These are phyloP conservation scores for Tyria jacobaeae DNA, from an alignment of 2,888 invertebrate species.

Conservation along the genomic window DNA sequence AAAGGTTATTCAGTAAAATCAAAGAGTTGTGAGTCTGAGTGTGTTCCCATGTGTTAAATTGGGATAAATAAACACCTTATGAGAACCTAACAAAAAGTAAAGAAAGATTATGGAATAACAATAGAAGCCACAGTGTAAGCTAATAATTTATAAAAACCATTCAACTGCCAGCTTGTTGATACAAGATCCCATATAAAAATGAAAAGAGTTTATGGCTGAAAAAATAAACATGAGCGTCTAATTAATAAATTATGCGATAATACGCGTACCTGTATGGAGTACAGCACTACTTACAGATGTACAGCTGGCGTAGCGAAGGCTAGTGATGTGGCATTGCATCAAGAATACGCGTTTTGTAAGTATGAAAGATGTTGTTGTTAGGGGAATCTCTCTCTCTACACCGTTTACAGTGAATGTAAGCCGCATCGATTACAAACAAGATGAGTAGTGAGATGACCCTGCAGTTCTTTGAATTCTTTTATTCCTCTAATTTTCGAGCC, in stretches of 20 bases:
- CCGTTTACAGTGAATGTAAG: too few relatives aligned
- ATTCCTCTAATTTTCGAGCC: too few relatives aligned
- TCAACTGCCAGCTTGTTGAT: neutral
- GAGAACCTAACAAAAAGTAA: neutral
- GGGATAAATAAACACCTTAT: neutral
- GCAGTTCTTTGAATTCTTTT: too few relatives aligned
- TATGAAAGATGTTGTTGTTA: too few relatives aligned
- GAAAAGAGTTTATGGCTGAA: neutral
- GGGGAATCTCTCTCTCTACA: too few relatives aligned
- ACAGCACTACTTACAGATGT: neutral
- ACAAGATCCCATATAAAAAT: neutral
- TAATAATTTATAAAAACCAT: neutral
- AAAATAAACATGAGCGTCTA: neutral
- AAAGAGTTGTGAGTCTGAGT: too few relatives aligned
- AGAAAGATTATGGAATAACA: neutral
- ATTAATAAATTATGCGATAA: constrained; percentile 16
- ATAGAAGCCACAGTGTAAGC: neutral
- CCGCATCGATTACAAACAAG: too few relatives aligned
- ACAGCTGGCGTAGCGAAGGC: neutral
- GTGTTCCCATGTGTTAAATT: neutral
- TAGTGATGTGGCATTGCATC: neutral
- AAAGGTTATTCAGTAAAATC: too few relatives aligned
- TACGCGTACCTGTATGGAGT: neutral
- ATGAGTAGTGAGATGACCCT: too few relatives aligned
- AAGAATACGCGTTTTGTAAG: neutral